Evolutionary conservation across 1,140 invertebrate species (phyloP).

Genomic region (Diprion similis): DNA sequence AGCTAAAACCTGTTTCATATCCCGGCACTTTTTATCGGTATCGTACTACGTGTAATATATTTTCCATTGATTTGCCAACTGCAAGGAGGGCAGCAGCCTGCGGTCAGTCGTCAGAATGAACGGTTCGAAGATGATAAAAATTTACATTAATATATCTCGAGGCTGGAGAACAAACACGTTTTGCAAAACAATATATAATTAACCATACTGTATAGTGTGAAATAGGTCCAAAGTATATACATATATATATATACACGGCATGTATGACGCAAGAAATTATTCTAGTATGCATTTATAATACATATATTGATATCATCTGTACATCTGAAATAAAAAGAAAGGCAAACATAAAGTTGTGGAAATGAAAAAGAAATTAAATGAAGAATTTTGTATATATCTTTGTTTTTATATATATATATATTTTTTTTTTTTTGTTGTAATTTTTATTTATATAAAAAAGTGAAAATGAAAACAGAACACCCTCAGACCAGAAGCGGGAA

Average conservation of each 20-base stretch:
- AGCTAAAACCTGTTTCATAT: too few species aligned
- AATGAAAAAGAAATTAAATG: slow-evolving; percentile 39
- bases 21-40: too few species aligned
- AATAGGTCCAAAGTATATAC: too few species aligned
- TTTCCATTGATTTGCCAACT: too few species aligned
- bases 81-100: too few species aligned
- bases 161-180: too few species aligned
- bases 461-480: slow-evolving; percentile 52
- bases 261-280: slow-evolving; percentile 19
- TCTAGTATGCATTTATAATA: slow-evolving; percentile 30
- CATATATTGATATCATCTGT: slow-evolving; percentile 27
- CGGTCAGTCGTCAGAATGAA: too few species aligned
- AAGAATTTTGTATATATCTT: slow-evolving; percentile 17
- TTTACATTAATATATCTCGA: too few species aligned
- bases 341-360: slow-evolving; percentile 17
- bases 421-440: background rate
- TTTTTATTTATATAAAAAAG: slow-evolving; percentile 41
- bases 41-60: too few species aligned
- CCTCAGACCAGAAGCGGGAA: slow-evolving; percentile 38
- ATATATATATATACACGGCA: background rate
- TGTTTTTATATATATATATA: slow-evolving; percentile 12
- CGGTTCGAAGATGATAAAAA: too few species aligned
- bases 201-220: too few species aligned
- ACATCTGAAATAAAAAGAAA: slow-evolving; percentile 20
- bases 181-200: too few species aligned